Evolutionary conservation across 2,113 vertebrate genomes (phyloP), one percentile per base, ranked within the genome.

Genomic region (Atrichornis clamosus): DNA sequence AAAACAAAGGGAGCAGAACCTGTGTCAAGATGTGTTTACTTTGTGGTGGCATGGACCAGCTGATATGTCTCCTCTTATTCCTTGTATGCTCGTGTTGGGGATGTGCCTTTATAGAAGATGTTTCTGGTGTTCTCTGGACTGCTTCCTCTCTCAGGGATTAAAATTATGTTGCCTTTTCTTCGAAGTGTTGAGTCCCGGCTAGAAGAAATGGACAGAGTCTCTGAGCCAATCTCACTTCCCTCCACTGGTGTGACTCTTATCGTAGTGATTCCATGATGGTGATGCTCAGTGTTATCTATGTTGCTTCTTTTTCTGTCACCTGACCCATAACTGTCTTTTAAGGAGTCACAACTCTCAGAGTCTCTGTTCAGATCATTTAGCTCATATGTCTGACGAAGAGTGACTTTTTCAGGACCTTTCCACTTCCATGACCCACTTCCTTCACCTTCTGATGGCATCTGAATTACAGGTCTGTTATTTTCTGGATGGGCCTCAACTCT

Each of bases 41-140:
- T 49, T 84, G 78, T 89, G 89, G 78, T 94, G 41, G 75, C 82
- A 62, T 1, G 33, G 58, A 82, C 46, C 74, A 82, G 39, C 42
- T 74, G 89, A 75, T 87, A 35, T 42, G 75, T 70, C 72, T 50
- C 44, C 59, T 22, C 72, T 98, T 97, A 99, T 13, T 99, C 99
- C 94, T 99, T 99, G 78, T 99, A 99, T 8, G 98, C 98, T 64
- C 98, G 98, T 14, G 99, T 98, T 1, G 98, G 98, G 4, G 99
- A 99, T 14, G 99, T 99, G 86, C 99, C 99, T 96, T 99, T 99
- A 97, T 99, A 99, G 98, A 99, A 99, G 98, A 99, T 98, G 84
- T 99, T 99, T 53, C 99, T 98, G 46, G 99, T 98, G 76, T 98
- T 99, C 74, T 99, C 99, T 1, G 99, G 99, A 89, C 99, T 99